Evolutionary conservation across 2,888 invertebrate species (phyloP).

Genomic region (Cartodere bifasciata): DNA sequence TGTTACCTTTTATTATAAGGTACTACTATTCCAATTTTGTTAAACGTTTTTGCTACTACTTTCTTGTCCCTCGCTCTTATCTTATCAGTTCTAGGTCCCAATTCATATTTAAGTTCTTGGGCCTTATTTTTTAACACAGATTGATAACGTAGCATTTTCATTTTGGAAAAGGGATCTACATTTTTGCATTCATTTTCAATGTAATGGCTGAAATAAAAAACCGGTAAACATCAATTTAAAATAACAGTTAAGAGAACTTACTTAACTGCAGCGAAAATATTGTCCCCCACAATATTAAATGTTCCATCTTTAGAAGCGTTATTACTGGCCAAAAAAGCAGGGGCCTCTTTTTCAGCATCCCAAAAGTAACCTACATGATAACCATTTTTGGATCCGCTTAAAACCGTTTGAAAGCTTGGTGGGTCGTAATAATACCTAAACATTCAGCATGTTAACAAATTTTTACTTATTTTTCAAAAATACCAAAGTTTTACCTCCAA

Average conservation of each 20-base stretch:
- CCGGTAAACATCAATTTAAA: slow-evolving; percentile 5
- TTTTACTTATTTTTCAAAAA: too few relatives aligned
- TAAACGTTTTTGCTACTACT: slow-evolving; percentile 60
- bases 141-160: slow-evolving; percentile 45
- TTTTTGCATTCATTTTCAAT: slow-evolving; percentile 43
- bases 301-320: slow-evolving; percentile 52
- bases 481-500: too few relatives aligned
- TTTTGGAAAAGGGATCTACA: slow-evolving; percentile 49
- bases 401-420: slow-evolving; percentile 81
- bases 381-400: slow-evolving; percentile 56
- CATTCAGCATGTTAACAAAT: too few relatives aligned
- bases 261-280: slow-evolving; percentile 69
- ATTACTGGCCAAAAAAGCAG: slow-evolving; percentile 69
- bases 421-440: slow-evolving; percentile 91
- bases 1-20: slow-evolving; percentile 59
- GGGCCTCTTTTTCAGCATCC: slow-evolving; percentile 62
- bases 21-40: slow-evolving; percentile 74
- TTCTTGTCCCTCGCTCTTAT: slow-evolving; percentile 50
- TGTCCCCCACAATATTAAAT: slow-evolving; percentile 60
- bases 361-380: slow-evolving; percentile 85
- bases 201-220: slow-evolving; percentile 33
- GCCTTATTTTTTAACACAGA: slow-evolving; percentile 51
- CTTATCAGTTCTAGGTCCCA: slow-evolving; percentile 43
- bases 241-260: slow-evolving; percentile 33
- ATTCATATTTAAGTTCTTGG: slow-evolving; percentile 41